These are phyloP conservation scores for Acipenser oxyrinchus DNA, from an alignment of 2,797 vertebrate genomes.

Conservation along the genomic window DNA sequence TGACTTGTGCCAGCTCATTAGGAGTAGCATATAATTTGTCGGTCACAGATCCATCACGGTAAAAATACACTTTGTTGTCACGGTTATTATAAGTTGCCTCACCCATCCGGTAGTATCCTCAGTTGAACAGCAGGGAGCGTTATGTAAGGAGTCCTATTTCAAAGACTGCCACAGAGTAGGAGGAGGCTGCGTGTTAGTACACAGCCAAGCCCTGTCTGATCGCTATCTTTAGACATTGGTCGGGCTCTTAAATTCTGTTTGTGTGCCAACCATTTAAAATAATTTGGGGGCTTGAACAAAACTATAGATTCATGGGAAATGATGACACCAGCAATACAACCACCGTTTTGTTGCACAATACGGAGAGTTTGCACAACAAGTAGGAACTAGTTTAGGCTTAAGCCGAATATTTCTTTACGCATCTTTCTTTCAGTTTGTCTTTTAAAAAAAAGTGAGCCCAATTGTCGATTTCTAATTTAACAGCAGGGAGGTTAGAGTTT, in stretches of 20 bases:
- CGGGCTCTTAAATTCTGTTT: constrained; percentile 19
- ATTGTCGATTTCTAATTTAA: neutral
- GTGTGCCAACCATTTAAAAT: constrained; percentile 9
- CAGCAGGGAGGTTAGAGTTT: constrained; percentile 16
- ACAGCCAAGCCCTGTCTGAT: constrained; percentile 21
- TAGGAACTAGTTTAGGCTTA: constrained; percentile 32
- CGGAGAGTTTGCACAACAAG: constrained; percentile 7
- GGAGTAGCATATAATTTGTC: too few relatives aligned
- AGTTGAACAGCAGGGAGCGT: too few relatives aligned
- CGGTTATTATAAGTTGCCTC: too few relatives aligned
- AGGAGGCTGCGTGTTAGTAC: constrained; percentile 16
- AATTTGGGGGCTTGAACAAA: constrained; percentile 14
- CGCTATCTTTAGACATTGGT: constrained; percentile 30
- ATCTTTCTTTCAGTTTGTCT: neutral
- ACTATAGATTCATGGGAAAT: constrained; percentile 16
- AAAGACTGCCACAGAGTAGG: constrained; percentile 20
- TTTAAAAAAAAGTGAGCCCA: neutral
- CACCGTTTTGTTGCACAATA: constrained; percentile 17
- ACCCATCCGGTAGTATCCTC: too few relatives aligned
- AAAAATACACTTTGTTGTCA: too few relatives aligned
- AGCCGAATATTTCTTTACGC: neutral
- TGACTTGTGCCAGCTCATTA: too few relatives aligned
- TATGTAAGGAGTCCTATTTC: too few relatives aligned
- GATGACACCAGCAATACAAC: constrained; percentile 25
- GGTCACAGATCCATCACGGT: too few relatives aligned